These are phyloP conservation scores for Piscicola geometra DNA, from an alignment of 2,888 invertebrate species.

Conservation along the genomic window DNA sequence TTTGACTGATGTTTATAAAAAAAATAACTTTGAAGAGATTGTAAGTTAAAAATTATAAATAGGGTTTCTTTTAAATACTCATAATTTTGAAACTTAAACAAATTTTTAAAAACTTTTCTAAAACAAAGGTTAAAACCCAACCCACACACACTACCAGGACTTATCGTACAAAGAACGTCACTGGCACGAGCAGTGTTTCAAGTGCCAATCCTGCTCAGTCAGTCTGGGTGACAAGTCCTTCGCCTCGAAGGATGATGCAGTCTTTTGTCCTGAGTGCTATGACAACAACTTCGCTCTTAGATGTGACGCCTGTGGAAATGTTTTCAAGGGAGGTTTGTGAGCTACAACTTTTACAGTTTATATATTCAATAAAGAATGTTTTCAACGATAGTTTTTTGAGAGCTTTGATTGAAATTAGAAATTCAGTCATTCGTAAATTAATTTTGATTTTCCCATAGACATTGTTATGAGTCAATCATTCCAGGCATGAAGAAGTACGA, in stretches of 20 bases:
- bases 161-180: constrained; percentile 59
- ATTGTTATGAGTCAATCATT: not conserved
- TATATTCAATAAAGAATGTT: no score
- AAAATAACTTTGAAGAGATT: no score
- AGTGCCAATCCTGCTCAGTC: constrained; percentile 94
- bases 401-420: no score
- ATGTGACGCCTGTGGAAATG: constrained; percentile 97
- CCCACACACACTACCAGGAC: constrained; percentile 70
- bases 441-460: no score
- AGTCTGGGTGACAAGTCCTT: constrained; percentile 99
- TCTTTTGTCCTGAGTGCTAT: constrained; percentile 98
- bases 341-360: no score
- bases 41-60: no score
- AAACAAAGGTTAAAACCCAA: not conserved
- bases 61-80: no score
- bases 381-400: no score
- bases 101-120: not conserved
- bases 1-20: no score
- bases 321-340: constrained; percentile 87
- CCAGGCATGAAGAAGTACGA: constrained; percentile 99
- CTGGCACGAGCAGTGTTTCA: constrained; percentile 62
- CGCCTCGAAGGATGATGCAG: constrained; percentile 96
- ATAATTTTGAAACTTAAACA: not conserved
- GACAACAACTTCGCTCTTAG: constrained; percentile 97
- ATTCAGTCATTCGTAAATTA: no score